phyloP scores from a whole-genome alignment of 2,113 vertebrate species.

The Monopterus albus region DNA sequence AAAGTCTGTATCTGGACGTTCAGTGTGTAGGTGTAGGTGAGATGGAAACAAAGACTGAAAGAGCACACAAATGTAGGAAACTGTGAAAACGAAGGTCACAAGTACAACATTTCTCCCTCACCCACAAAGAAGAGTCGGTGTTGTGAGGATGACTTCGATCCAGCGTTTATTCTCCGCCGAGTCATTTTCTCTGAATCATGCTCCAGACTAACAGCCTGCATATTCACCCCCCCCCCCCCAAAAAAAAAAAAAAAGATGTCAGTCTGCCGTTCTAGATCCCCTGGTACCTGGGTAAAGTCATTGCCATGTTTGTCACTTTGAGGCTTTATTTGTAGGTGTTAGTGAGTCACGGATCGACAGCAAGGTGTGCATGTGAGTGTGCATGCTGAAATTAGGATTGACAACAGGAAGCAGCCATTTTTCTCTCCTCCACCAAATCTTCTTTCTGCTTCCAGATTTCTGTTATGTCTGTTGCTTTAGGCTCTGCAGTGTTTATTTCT shows the following conservation, averaged over 20 bases:
- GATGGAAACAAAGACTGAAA: background rate
- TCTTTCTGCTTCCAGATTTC: constrained; percentile 52
- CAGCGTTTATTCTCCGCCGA: background rate
- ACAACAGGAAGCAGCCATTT: constrained; percentile 59
- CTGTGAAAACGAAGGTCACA: background rate
- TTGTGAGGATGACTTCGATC: background rate
- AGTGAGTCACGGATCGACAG: constrained; percentile 35
- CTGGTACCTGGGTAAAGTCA: constrained; percentile 19
- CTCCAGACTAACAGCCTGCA: constrained; percentile 7
- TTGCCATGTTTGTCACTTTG: constrained; percentile 41
- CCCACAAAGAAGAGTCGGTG: background rate
- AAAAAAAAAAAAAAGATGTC: constrained; percentile 44
- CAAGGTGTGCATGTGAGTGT: constrained; percentile 13
- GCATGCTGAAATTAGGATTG: constrained; percentile 41
- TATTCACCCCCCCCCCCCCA: constrained; percentile 22
- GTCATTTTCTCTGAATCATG: constrained; percentile 8
- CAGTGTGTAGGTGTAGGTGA: background rate
- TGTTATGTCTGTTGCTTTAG: constrained; percentile 42
- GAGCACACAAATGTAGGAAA: background rate
- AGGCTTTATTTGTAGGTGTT: constrained; percentile 49
- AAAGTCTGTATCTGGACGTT: background rate
- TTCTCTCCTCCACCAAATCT: constrained; percentile 31
- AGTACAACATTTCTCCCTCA: background rate
- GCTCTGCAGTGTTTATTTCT: constrained; percentile 34
- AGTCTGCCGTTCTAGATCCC: constrained; percentile 1